These are phyloP conservation scores for Meliscaeva auricollis DNA, from an alignment of 2,888 invertebrate species.

Conservation along the genomic window DNA sequence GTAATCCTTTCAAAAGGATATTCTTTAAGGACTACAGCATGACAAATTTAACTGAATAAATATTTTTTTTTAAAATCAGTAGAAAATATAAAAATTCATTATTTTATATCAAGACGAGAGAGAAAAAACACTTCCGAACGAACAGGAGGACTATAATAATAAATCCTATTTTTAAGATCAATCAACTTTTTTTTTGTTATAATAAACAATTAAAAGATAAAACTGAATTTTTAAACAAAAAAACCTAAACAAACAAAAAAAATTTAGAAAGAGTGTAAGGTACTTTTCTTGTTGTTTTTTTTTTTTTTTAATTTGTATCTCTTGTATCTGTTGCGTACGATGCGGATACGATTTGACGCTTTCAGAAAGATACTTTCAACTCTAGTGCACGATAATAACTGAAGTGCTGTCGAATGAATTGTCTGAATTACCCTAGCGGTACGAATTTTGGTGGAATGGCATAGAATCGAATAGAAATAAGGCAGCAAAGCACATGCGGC, in stretches of 20 bases:
- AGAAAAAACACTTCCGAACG: conserved; percentile 12
- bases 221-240: conserved; percentile 42
- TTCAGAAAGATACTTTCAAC: conserved; percentile 63
- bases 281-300: conserved; percentile 8
- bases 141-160: not conserved
- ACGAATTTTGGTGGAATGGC: conserved; percentile 67
- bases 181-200: not conserved
- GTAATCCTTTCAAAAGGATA: conserved; percentile 42
- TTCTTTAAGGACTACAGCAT: conserved; percentile 70
- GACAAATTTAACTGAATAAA: conserved; percentile 38
- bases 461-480: conserved; percentile 49
- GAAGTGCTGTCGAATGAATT: conserved; percentile 68
- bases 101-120: conserved; percentile 13
- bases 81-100: conserved; percentile 16
- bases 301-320: conserved; percentile 5
- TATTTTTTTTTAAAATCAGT: not conserved
- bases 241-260: conserved; percentile 60
- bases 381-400: conserved; percentile 73
- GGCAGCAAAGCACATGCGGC: conserved; percentile 59
- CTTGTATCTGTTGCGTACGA: conserved; percentile 72
- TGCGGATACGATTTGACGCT: conserved; percentile 55
- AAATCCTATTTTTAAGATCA: no score
- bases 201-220: conserved; percentile 26
- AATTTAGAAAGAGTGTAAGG: conserved; percentile 18
- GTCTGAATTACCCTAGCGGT: conserved; percentile 71